Base-by-base conservation (phyloP, 2,888 invertebrate genomes). In the Agrotis segetum region DNA sequence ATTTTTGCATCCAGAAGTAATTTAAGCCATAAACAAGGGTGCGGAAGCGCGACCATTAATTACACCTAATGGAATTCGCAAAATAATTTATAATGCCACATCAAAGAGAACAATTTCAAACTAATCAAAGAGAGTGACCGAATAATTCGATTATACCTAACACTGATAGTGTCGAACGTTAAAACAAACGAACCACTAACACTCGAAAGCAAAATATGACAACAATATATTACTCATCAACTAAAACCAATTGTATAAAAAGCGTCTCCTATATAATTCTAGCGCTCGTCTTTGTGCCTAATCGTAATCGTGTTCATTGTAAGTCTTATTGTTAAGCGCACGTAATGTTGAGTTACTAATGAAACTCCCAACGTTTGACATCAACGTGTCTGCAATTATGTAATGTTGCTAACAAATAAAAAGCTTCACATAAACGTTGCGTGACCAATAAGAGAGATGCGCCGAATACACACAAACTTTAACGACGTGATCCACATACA, bases 331-430 rank as follows among this genome's bases (percentile, higher is more conserved):
- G 73, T 71, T 71, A 67, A 74, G 58, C 60, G 55, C 60, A 69
- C 61, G 64, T 71, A 67, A 60, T 68, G 64, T 77, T 44, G 63
- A 72, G 21, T 14, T 24, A 46, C 62, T 69, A 79, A 80, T 83
- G 63, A 67, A 73, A 77, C 44, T 68, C 46, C 13, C 58, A 67
- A 71, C 58, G n/a, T 60, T 70, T 63, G 61, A 60, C 17, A 65
- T 70, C 34, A 63, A 79, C 65, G 64, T 69, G 56, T 59, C 64
- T 74, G 44, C 44, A 71, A 84, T 77, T 75, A 86, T 72, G 53
- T 86, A 79, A 85, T 84, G 62, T 73, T 73, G 61, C 66, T 64
- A 71, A 71, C 44, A 83, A 81, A 72, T 81, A 79, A 75, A 74
- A 73, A 82, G 65, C 69, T 74, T 66, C 50, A 71, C 69, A 69